These are phyloP conservation scores for Sylvicapra grimmia DNA, from an alignment of 2,113 vertebrate genomes.

Conservation along the genomic window DNA sequence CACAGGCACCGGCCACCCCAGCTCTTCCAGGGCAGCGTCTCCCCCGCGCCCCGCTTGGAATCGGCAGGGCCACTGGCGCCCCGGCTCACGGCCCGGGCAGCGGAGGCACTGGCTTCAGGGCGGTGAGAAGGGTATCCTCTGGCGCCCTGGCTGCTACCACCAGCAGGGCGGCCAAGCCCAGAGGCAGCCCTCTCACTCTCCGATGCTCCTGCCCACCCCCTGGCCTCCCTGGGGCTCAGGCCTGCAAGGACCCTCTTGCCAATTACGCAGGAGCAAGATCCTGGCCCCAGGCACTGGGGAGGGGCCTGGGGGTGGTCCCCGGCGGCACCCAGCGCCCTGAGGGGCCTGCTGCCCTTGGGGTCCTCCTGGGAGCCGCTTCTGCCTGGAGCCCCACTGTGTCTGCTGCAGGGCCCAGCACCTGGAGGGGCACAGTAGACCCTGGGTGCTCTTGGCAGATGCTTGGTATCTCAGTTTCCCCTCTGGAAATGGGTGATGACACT, in stretches of 20 bases:
- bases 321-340: no score
- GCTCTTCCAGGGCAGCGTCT: neutral
- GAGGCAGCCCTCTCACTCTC: neutral
- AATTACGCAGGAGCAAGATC: neutral
- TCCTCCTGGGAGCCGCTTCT: neutral
- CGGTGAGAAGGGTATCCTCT: rapidly evolving
- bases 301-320: neutral
- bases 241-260: neutral
- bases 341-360: neutral
- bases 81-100: neutral
- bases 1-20: rapidly evolving
- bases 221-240: neutral
- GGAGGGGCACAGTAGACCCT: neutral
- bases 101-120: no score
- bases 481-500: neutral
- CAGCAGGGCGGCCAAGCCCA: neutral
- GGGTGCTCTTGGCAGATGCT: neutral
- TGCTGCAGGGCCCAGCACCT: neutral
- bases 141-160: neutral
- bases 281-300: neutral
- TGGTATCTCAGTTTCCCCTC: neutral
- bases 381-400: neutral
- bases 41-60: rapidly evolving
- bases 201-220: neutral
- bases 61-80: rapidly evolving